Percentiles rank a stretch among this genome's conserved stretches.
These are phyloP conservation scores for Ictalurus furcatus DNA, from an alignment of 2,113 vertebrate genomes.

Conservation along the genomic window DNA sequence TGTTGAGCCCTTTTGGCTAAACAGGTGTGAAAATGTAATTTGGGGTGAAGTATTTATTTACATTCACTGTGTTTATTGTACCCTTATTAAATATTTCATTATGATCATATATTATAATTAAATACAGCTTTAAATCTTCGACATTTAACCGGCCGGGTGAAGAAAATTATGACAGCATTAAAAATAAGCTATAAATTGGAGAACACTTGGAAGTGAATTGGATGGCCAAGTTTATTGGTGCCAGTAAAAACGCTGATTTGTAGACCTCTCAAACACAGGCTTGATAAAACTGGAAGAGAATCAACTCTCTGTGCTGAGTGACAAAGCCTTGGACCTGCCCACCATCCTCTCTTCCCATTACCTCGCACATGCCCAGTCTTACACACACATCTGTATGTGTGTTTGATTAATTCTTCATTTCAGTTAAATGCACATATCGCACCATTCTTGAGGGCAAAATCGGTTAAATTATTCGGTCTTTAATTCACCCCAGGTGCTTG, in stretches of 20 bases:
- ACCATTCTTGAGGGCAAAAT: constrained; percentile 48
- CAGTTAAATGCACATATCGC: constrained; percentile 61
- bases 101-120: constrained; percentile 59
- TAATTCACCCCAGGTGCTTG: constrained; percentile 54
- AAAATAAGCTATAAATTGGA: constrained; percentile 73
- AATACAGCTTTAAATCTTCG: constrained; percentile 59
- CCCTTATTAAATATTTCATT: constrained; percentile 54
- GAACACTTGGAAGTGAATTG: constrained; percentile 71
- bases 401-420: constrained; percentile 57
- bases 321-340: constrained; percentile 52
- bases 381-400: constrained; percentile 9
- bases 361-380: constrained; percentile 35
- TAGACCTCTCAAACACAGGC: constrained; percentile 70
- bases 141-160: constrained; percentile 60
- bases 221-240: constrained; percentile 73
- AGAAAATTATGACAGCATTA: constrained; percentile 67
- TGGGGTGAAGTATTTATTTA: constrained; percentile 32
- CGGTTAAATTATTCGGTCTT: constrained; percentile 58
- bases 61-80: constrained; percentile 45
- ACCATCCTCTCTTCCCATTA: constrained; percentile 34
- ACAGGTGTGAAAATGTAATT: constrained; percentile 40
- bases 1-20: not conserved
- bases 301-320: constrained; percentile 61
- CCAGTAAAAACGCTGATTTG: constrained; percentile 78
- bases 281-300: constrained; percentile 72